Conservation (phyloP, 2,888 invertebrate genomes). For the Clusia tigrina region DNA sequence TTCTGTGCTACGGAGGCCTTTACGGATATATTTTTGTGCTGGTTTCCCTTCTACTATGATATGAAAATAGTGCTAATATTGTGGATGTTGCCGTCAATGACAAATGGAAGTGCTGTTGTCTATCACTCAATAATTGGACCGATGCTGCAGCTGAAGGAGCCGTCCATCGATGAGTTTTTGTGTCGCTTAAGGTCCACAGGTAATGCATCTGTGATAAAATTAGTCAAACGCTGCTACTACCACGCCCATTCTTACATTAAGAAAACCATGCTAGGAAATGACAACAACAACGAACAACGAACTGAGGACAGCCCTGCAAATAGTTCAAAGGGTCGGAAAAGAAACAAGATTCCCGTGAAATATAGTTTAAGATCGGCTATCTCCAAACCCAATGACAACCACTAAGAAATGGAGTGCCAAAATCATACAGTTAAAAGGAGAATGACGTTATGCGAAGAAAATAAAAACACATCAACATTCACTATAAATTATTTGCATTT, state of each 20-base stretch:
- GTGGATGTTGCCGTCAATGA: slow-evolving; percentile 93
- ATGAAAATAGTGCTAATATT: slow-evolving; percentile 91
- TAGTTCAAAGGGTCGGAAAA: neutral
- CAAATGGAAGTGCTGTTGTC: slow-evolving; percentile 90
- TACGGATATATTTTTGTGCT: slow-evolving; percentile 89
- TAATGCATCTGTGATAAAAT: neutral
- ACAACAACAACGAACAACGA: slow-evolving; percentile 7
- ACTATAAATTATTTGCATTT: neutral
- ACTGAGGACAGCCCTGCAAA: neutral
- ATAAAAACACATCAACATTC: too few species aligned
- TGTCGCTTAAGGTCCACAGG: neutral
- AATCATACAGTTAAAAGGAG: neutral
- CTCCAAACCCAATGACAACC: neutral
- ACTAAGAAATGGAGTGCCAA: too few species aligned
- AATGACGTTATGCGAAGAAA: neutral
- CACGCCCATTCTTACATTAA: too few species aligned
- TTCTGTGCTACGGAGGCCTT: slow-evolving; percentile 91
- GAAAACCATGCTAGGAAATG: slow-evolving; percentile 17
- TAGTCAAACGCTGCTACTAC: neutral
- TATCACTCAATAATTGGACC: slow-evolving; percentile 95
- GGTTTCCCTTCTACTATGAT: slow-evolving; percentile 96
- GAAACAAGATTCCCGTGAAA: neutral
- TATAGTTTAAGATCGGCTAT: too few species aligned
- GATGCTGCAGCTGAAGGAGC: slow-evolving; percentile 85
- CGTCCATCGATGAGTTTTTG: slow-evolving; percentile 60